These are phyloP conservation scores for Gisinianus flammeolus DNA, from an alignment of 2,888 invertebrate species.

Conservation along the genomic window DNA sequence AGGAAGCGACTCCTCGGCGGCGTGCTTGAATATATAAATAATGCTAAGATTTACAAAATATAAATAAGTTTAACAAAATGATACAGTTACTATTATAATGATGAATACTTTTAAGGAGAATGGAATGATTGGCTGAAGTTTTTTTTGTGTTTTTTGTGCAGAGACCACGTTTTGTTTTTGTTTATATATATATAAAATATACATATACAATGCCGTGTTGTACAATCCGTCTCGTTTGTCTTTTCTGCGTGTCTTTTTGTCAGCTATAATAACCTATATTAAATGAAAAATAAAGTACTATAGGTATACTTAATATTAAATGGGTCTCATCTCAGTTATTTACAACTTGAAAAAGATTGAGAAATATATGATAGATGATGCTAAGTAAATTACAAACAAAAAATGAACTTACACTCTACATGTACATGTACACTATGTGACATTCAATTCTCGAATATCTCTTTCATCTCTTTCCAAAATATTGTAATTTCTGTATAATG, in stretches of 20 bases:
- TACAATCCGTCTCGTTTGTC: constrained; percentile 16
- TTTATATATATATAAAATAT: background rate
- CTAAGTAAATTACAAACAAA: background rate
- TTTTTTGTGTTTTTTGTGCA: constrained; percentile 12
- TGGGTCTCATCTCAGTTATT: background rate
- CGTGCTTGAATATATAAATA: constrained; percentile 21
- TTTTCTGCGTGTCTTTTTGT: constrained; percentile 12
- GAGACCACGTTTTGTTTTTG: constrained; percentile 4
- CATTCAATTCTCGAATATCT: background rate
- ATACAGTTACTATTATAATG: constrained; percentile 24
- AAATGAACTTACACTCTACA: background rate
- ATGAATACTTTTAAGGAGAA: constrained; percentile 9
- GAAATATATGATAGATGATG: background rate
- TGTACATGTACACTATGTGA: background rate
- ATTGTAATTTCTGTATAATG: too few species aligned
- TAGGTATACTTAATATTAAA: background rate
- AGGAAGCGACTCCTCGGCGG: constrained; percentile 34
- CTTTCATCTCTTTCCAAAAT: background rate
- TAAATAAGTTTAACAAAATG: constrained; percentile 24
- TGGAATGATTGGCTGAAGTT: constrained; percentile 11
- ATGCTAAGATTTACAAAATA: constrained; percentile 25
- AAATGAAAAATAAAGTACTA: background rate
- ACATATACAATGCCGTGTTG: constrained; percentile 7
- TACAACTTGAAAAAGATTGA: background rate
- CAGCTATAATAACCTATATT: constrained; percentile 3